These are phyloP conservation scores for Acropora yongei DNA, from an alignment of 64 coral and sea anemone genomes.

Conservation along the genomic window DNA sequence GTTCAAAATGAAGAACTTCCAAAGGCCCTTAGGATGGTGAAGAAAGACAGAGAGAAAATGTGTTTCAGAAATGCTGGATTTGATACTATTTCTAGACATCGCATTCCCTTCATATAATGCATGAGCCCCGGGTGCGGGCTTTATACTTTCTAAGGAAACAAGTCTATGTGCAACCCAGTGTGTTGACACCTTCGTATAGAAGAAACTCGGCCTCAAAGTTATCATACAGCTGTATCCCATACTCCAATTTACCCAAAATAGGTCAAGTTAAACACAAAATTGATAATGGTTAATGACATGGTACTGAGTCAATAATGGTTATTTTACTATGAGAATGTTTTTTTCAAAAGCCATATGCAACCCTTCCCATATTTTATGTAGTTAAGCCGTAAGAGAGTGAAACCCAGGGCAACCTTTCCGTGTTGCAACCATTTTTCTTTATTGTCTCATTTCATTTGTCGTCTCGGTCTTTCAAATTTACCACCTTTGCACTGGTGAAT, in stretches of 20 bases:
- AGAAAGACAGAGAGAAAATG: constrained; percentile 7
- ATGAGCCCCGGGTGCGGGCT: background rate
- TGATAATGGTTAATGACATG: constrained; percentile 13
- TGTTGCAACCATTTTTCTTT: constrained; percentile 24
- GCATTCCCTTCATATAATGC: constrained; percentile 8
- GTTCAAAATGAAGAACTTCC: background rate
- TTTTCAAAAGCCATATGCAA: constrained; percentile 13
- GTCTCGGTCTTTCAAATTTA: constrained; percentile 13
- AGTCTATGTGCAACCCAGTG: background rate
- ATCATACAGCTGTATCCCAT: constrained; percentile 17
- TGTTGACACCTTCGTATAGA: background rate
- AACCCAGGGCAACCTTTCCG: background rate
- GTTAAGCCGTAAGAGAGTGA: constrained; percentile 9
- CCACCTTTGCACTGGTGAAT: constrained; percentile 16
- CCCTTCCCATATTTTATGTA: background rate
- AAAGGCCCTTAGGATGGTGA: background rate
- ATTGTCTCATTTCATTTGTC: background rate
- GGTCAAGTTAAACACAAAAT: constrained; percentile 20
- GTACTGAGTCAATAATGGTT: constrained; percentile 8
- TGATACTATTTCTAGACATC: background rate
- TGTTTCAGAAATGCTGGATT: constrained; percentile 17
- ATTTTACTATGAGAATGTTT: background rate
- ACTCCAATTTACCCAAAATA: constrained; percentile 11
- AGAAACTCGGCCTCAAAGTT: constrained; percentile 2
- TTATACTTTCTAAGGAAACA: constrained; percentile 25